Evolutionary conservation across 2,797 vertebrate species (phyloP).

Genomic region (Malurus splendens): DNA sequence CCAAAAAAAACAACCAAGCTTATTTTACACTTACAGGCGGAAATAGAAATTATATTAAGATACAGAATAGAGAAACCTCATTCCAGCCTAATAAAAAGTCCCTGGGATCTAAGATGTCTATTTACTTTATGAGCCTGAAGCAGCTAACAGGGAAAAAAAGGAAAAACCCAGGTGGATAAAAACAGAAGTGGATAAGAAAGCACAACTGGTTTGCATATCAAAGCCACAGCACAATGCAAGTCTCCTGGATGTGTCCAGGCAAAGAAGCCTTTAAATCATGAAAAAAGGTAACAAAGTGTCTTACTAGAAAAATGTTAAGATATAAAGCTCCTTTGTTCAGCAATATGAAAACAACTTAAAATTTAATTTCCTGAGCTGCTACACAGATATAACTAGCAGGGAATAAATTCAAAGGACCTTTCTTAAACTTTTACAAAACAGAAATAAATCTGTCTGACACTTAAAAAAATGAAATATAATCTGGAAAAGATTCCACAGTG

Average conservation of each 20-base stretch:
- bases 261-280: neutral
- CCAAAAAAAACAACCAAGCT: neutral
- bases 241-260: neutral
- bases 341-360: neutral
- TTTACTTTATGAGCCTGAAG: neutral
- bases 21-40: neutral
- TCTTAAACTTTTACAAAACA: neutral
- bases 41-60: neutral
- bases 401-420: neutral
- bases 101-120: neutral
- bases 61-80: neutral
- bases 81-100: neutral
- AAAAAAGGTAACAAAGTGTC: neutral
- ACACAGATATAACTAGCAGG: neutral
- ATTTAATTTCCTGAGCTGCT: neutral
- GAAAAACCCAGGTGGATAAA: rapidly evolving
- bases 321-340: neutral
- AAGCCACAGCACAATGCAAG: neutral
- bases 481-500: neutral
- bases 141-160: neutral
- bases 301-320: neutral
- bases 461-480: neutral
- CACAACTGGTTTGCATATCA: neutral
- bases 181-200: neutral
- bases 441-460: neutral